Base-by-base conservation (phyloP, 2,113 vertebrate genomes). In the Cinclus cinclus region DNA sequence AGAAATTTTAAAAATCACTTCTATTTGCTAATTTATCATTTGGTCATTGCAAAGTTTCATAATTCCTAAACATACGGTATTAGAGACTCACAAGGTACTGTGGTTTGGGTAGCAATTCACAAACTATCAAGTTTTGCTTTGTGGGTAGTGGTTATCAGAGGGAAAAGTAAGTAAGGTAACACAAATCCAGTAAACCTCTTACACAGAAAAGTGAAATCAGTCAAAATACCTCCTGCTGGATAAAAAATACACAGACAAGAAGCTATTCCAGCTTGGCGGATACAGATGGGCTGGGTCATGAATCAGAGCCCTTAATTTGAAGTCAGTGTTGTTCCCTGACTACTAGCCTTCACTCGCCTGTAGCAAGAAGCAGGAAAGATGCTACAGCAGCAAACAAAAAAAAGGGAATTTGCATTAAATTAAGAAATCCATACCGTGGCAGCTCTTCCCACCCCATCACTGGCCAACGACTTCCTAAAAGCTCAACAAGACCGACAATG, bases 291-390 rank as follows among this genome's bases (percentile, higher is more conserved):
- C 44, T 87, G 27, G 31, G 52, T 53, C 20, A 31, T 30, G 22
- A 83, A 65, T 41, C 53, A 64, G 62, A 76, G 58, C 37, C 58
- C 47, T 50, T 0, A 3, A 55, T 65, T 18, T 67, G 55, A 83
- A 74, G 46, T 55, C 63, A 79, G 2, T 3, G 0, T 33, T 56
- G 28, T 31, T 71, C 27, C 69, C 42, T 53, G 70, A 56, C 49
- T 15, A 24, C 6, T 1, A 33, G 58, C 44, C 8, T 82, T 67
- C 0, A 0, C 22, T 47, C 0, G 0, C 39, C 60, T 46, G 39
- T 13, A 42, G 18, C 41, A 71, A 50, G 42, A n/a, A 68, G 55
- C 24, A 37, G 30, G 6, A 62, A 85, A 74, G 24, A 69, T 49
- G 30, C 13, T 58, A 20, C 55, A 59, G 30, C 13, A 79, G 15